Base-by-base conservation (phyloP, 2,888 invertebrate genomes). In the Zele albiditarsus region DNA sequence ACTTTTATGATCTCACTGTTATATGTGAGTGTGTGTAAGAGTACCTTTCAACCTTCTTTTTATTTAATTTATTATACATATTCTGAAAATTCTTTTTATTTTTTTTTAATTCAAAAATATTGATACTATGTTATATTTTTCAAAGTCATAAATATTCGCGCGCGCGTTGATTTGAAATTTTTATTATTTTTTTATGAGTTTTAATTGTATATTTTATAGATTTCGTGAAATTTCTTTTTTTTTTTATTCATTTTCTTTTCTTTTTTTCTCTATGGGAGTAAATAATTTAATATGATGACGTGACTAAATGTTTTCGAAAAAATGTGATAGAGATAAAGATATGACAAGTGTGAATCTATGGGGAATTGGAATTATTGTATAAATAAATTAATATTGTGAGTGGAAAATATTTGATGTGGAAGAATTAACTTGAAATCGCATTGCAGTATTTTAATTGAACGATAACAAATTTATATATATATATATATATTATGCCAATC, bases 141-240 rank as follows among this genome's bases (percentile, higher is more conserved):
- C 4, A 53, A 53, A 53, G 53, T 20, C 53, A 20, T 53, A 53
- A 70, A 75, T 71, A 71, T 58, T 67, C 33, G 42, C 27, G 3
- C 27, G 3, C 20, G 14, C 25, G 42, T 66, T 66, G 14, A 27
- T 31, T 23, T 33, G 65, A 4, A 23, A 31, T 25, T 31, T 28
- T 42, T 28, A 33, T 42, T 28, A 20, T 65, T 42, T 33, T 42
- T 28, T 31, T 65, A 23, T 65, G 28, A 23, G 6, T n/a, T 38
- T 65, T 25, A 42, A 12, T 16, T 42, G 38, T 49, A 38, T 20
- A 33, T 42, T 65, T 31, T 65, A 27, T 65, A 65, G 12, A 38
- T 38, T 38, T 38, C 10, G 20, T n/a, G 23, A 66, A 63, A 60
- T 60, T 28, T 66, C 62, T 66, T 58, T 3, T 38, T 38, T 6